Conservation (phyloP, 2,888 invertebrate species). For the Stomorhina lunata region DNA sequence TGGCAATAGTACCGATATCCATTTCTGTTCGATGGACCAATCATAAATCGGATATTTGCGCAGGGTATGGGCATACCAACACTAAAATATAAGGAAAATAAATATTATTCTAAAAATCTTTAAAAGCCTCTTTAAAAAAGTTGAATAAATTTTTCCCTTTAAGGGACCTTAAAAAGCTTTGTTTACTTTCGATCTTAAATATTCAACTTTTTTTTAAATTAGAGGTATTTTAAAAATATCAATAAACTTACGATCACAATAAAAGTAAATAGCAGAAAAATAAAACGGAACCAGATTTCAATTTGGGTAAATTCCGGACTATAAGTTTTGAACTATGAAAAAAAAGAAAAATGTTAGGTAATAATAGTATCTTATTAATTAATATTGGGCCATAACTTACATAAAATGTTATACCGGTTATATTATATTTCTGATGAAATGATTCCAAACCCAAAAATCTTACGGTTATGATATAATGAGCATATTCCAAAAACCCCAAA, state of each 20-base stretch:
- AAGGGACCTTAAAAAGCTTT: too few species aligned
- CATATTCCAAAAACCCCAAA: slow-evolving; percentile 92
- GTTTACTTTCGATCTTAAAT: too few species aligned
- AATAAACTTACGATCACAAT: slow-evolving; percentile 87
- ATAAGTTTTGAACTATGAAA: slow-evolving; percentile 93
- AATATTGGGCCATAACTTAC: slow-evolving; percentile 84
- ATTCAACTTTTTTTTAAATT: too few species aligned
- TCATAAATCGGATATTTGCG: slow-evolving; percentile 92
- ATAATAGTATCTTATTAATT: not conserved
- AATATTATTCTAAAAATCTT: not conserved
- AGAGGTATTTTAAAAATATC: too few species aligned
- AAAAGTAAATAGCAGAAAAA: slow-evolving; percentile 93
- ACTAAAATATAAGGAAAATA: slow-evolving; percentile 82
- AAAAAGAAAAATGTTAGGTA: not conserved
- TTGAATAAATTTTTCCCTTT: not conserved
- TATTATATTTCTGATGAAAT: slow-evolving; percentile 91
- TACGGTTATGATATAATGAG: slow-evolving; percentile 92
- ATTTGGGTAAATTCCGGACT: slow-evolving; percentile 97
- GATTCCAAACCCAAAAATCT: slow-evolving; percentile 91
- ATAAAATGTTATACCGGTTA: slow-evolving; percentile 91
- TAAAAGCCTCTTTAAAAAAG: not conserved
- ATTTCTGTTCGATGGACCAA: slow-evolving; percentile 99
- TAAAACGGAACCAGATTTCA: slow-evolving; percentile 98
- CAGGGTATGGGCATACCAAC: slow-evolving; percentile 94
- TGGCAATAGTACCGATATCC: slow-evolving; percentile 94